These are phyloP conservation scores for Spinus pinus DNA, from an alignment of 2,797 vertebrate genomes.

Conservation along the genomic window DNA sequence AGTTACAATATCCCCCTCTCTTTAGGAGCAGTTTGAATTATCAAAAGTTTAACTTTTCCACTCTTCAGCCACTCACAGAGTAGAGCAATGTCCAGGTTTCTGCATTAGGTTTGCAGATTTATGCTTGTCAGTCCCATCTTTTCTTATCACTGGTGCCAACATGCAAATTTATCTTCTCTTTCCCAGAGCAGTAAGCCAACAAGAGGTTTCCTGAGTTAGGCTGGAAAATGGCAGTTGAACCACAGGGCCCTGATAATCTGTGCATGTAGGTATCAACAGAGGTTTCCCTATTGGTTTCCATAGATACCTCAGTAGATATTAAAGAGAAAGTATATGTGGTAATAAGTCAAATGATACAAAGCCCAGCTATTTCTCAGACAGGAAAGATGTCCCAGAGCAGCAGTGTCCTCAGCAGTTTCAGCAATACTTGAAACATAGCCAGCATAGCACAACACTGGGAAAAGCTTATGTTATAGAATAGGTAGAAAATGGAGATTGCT, in stretches of 20 bases:
- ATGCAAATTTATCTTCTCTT: not conserved
- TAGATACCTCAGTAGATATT: accelerated
- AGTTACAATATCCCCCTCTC: not conserved
- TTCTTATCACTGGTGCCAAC: not conserved
- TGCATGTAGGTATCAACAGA: accelerated
- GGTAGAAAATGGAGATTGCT: not conserved
- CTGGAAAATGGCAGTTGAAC: not conserved
- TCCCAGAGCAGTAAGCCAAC: not conserved
- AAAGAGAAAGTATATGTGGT: not conserved
- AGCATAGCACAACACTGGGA: not conserved
- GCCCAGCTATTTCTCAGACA: not conserved
- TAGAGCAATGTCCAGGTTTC: not conserved
- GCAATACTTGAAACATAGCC: not conserved
- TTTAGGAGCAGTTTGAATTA: not conserved
- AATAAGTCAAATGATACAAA: not conserved
- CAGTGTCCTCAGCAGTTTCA: not conserved
- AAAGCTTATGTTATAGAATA: not conserved
- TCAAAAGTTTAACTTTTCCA: not conserved
- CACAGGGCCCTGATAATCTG: not conserved
- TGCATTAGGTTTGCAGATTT: not conserved
- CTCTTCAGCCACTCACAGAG: not conserved
- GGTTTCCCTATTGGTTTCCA: not conserved
- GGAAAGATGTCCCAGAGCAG: not conserved
- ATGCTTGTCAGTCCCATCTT: not conserved
- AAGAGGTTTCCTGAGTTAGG: not conserved